Evolutionary conservation across 2,113 vertebrate species (phyloP).

Genomic region (Tachysurus vachellii): DNA sequence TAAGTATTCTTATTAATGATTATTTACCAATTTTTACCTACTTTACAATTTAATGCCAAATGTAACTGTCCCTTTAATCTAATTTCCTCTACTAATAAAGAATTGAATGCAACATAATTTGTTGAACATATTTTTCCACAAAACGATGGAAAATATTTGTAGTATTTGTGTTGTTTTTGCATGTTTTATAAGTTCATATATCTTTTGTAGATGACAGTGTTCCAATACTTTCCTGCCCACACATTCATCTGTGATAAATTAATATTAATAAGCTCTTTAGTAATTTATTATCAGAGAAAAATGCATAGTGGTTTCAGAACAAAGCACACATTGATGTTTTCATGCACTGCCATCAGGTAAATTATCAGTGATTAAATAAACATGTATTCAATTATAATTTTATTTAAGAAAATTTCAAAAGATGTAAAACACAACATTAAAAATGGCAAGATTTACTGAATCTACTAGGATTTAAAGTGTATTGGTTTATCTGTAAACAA

Average conservation of each 20-base stretch:
- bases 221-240: neutral
- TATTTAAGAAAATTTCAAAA: neutral
- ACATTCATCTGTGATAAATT: neutral
- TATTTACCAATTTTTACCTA: neutral
- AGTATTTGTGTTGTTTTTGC: neutral
- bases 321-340: neutral
- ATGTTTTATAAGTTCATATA: slow-evolving; percentile 6
- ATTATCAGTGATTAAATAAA: neutral
- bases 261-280: slow-evolving; percentile 7
- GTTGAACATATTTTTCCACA: neutral
- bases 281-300: neutral
- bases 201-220: neutral
- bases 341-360: neutral
- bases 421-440: neutral
- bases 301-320: neutral
- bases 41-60: neutral
- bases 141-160: neutral
- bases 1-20: neutral
- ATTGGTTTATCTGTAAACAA: no score
- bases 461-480: no score
- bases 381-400: neutral
- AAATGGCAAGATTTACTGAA: neutral
- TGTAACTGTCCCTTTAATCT: neutral
- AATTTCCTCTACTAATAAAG: neutral
- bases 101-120: neutral